Evolutionary conservation across 2,113 vertebrate genomes (phyloP), one percentile per base, ranked within the genome.

Genomic region (Acrocephalus arundinaceus): DNA sequence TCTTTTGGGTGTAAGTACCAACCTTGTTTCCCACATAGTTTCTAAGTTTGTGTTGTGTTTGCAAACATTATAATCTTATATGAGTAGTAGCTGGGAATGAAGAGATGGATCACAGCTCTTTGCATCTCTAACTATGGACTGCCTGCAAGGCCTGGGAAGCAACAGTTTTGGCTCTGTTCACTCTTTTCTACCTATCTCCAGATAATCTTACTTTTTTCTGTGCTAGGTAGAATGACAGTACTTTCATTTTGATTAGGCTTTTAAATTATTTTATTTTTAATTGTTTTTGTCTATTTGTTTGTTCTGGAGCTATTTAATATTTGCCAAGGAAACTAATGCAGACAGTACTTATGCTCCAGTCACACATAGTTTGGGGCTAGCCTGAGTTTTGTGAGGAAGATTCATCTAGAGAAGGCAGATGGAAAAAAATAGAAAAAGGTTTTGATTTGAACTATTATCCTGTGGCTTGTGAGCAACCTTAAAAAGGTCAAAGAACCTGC

Each of bases 1-100:
- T 89, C 77, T 96, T 87, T 73, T 74, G 66, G 54, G 51, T 93
- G 63, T 76, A 89, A 93, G 54, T 39, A 87, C 71, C 85, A 91
- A 87, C 78, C 71, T 85, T 66, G 66, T 95, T 94, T 95, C 82
- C 81, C 78, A 95, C 87, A 80, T 37, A 82, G 63, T 76, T 85
- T 87, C 85, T 73, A 72, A 91, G 62, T 78, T 76, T 82, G 33
- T 59, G 46, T 41, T 76, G 33, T 87, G 89, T 96, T 96, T 95
- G 87, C 74, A 94, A 94, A 91, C 85, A 86, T 55, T 54, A 11
- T 85, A 73, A 76, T 85, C 54, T 77, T 63, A 7, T 21, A 66
- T 33, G 54, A 76, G 41, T 20, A 79, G 49, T 30, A 75, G 31
- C 58, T 80, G 66, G 46, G 58, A 76, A 43, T 79, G 9, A 85